Percentiles rank a stretch among this genome's conserved stretches.
phyloP scores from a whole-genome alignment of 2,797 vertebrate genomes.

The Cirrhinus mrigala region DNA sequence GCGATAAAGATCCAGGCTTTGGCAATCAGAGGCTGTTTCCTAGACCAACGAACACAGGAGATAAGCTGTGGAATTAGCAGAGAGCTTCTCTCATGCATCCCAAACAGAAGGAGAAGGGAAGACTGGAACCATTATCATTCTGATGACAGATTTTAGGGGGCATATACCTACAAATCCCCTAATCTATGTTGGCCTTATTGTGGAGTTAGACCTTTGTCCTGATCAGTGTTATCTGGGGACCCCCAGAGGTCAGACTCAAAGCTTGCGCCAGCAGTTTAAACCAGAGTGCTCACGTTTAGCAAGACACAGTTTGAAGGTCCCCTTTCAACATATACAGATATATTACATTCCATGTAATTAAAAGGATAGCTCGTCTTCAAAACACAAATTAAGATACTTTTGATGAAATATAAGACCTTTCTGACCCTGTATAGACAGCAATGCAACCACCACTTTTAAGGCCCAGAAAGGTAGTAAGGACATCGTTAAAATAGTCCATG shows the following conservation, averaged over 20 bases:
- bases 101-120: slow-evolving; percentile 31
- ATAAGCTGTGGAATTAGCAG: slow-evolving; percentile 60
- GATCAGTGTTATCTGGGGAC: slow-evolving; percentile 63
- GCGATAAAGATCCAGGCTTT: slow-evolving; percentile 55
- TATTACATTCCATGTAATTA: not conserved
- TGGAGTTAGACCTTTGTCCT: slow-evolving; percentile 68
- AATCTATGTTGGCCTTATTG: slow-evolving; percentile 71
- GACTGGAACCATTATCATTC: slow-evolving; percentile 51
- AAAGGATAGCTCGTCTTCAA: too few species aligned
- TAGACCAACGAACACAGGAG: slow-evolving; percentile 49
- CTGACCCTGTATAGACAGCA: too few species aligned
- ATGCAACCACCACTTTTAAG: too few species aligned
- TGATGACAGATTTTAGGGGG: slow-evolving; percentile 55
- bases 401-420: too few species aligned
- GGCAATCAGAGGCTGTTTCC: slow-evolving; percentile 35
- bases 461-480: too few species aligned
- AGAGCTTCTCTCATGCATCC: slow-evolving; percentile 42
- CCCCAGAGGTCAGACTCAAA: slow-evolving; percentile 43
- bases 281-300: not conserved
- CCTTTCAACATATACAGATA: not conserved
- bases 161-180: slow-evolving; percentile 66
- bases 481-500: too few species aligned
- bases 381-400: too few species aligned
- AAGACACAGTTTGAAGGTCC: not conserved
- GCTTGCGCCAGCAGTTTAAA: slow-evolving; percentile 2